Conservation (phyloP, 2,797 vertebrate genomes). For the Trachops cirrhosus region DNA sequence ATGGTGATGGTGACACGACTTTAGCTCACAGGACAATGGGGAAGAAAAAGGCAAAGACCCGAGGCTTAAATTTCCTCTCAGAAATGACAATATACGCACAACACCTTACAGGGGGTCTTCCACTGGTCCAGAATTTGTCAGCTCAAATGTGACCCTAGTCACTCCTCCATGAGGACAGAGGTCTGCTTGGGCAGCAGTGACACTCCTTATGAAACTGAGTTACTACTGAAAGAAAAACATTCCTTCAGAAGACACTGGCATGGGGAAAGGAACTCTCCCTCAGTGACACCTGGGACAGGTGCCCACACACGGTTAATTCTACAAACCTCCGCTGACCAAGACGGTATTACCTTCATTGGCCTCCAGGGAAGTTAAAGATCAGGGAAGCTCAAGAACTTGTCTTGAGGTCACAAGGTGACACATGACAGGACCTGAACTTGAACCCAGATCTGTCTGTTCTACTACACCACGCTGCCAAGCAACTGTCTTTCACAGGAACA, state of each 20-base stretch:
- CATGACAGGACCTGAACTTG: background rate
- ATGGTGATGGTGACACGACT: background rate
- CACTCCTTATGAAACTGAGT: background rate
- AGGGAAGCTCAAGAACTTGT: background rate
- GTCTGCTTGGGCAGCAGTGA: background rate
- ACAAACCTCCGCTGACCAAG: background rate
- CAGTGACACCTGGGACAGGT: background rate
- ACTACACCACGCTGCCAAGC: background rate
- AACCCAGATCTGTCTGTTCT: background rate
- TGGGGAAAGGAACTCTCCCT: background rate
- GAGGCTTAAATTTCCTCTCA: background rate
- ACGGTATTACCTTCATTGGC: background rate
- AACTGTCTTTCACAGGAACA: background rate
- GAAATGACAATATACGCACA: background rate
- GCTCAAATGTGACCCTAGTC: background rate
- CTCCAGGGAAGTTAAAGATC: background rate
- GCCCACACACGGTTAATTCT: background rate
- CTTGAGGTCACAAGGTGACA: background rate
- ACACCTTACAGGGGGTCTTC: background rate
- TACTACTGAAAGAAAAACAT: background rate
- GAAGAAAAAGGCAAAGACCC: constrained; percentile 23
- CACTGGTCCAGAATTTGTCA: background rate
- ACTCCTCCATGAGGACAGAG: background rate
- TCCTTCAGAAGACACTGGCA: background rate
- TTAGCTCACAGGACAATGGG: background rate